Percentiles rank a stretch among this genome's conserved stretches.
Evolutionary conservation across 2,888 invertebrate genomes (phyloP).

Genomic region (Masnerella sp.): DNA sequence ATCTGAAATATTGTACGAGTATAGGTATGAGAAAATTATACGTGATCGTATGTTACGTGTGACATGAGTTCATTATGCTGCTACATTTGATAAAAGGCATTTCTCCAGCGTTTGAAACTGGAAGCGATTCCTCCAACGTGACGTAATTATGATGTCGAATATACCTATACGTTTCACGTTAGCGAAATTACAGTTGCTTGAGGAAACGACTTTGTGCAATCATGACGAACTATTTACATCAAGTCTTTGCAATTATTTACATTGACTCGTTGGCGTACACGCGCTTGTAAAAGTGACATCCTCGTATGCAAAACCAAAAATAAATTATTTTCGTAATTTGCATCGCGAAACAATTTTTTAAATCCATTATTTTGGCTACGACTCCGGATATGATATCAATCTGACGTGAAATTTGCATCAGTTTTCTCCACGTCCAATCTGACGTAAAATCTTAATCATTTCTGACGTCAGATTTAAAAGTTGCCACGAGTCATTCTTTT

Average conservation of each 20-base stretch:
- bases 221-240: slow-evolving; percentile 19
- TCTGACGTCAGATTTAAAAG: too few relatives aligned
- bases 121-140: slow-evolving; percentile 14
- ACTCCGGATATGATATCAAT: too few relatives aligned
- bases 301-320: too few relatives aligned
- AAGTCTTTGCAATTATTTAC: slow-evolving; percentile 14
- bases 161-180: slow-evolving; percentile 15
- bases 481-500: too few relatives aligned
- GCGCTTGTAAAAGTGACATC: too few relatives aligned
- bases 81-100: slow-evolving; percentile 34
- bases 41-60: slow-evolving; percentile 13
- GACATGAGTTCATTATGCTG: slow-evolving; percentile 29
- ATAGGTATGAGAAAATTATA: slow-evolving; percentile 10
- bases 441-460: too few relatives aligned
- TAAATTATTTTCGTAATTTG: too few relatives aligned
- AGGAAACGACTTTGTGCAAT: slow-evolving; percentile 23
- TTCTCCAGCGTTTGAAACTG: slow-evolving; percentile 27
- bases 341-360: too few relatives aligned
- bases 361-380: too few relatives aligned
- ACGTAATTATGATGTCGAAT: slow-evolving; percentile 14
- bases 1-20: slow-evolving; percentile 11
- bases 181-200: slow-evolving; percentile 16
- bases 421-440: too few relatives aligned
- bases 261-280: too few relatives aligned
- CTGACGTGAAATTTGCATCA: too few relatives aligned